Conservation (phyloP, 2,888 invertebrate species). For the Schrankia costaestrigalis region DNA sequence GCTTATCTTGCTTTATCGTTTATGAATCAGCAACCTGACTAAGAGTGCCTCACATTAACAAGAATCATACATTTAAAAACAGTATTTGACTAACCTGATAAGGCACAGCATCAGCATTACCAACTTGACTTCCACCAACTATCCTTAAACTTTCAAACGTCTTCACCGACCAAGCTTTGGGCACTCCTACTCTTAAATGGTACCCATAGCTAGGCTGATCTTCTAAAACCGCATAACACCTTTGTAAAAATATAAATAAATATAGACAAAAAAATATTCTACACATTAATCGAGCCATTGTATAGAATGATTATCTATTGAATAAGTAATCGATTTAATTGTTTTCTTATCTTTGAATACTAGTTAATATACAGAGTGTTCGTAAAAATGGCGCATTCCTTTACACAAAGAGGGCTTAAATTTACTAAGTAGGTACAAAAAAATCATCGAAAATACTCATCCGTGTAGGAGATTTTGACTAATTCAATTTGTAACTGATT, state of each 20-base stretch:
- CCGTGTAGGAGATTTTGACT: too few species aligned
- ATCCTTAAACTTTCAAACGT: conserved; percentile 38
- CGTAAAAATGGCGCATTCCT: too few species aligned
- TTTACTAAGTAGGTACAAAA: too few species aligned
- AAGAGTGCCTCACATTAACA: too few species aligned
- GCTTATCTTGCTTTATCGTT: too few species aligned
- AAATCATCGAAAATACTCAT: too few species aligned
- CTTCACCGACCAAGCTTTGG: conserved; percentile 37
- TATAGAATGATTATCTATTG: background rate
- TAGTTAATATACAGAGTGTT: too few species aligned
- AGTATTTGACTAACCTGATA: conserved; percentile 49
- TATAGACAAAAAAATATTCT: conserved; percentile 8
- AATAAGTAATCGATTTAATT: background rate
- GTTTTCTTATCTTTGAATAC: background rate
- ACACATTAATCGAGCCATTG: conserved; percentile 4
- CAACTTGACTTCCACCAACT: conserved; percentile 48
- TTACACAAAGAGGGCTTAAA: too few species aligned
- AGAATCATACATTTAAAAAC: too few species aligned
- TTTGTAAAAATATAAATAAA: conserved; percentile 16
- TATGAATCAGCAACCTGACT: too few species aligned
- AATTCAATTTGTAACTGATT: too few species aligned
- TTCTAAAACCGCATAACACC: conserved; percentile 14
- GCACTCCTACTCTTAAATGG: conserved; percentile 50
- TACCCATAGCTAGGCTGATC: conserved; percentile 35
- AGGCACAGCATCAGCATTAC: conserved; percentile 35